phyloP scores from a whole-genome alignment of 2,113 vertebrate genomes.

The Amblyopsis rosae region DNA sequence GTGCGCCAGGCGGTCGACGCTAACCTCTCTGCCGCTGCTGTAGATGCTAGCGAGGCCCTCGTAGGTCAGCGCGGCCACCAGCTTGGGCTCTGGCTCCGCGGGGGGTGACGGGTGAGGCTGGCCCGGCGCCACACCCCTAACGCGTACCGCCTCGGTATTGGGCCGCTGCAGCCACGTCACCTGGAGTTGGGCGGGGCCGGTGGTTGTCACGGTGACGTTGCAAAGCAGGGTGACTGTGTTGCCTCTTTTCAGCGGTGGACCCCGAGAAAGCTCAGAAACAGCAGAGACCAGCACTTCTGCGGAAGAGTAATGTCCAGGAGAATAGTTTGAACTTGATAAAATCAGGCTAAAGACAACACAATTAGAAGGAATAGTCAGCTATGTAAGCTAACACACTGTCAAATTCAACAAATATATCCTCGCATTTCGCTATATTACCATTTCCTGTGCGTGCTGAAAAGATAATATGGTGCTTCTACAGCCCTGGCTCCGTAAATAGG shows the following conservation, averaged over 20 bases:
- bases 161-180: slow-evolving; percentile 80
- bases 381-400: too few species aligned
- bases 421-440: too few species aligned
- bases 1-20: slow-evolving; percentile 78
- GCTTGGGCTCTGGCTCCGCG: slow-evolving; percentile 13
- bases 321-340: background rate
- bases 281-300: slow-evolving; percentile 79
- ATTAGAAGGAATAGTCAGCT: too few species aligned
- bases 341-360: too few species aligned
- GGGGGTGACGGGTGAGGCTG: background rate
- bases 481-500: too few species aligned
- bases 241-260: slow-evolving; percentile 78
- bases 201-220: slow-evolving; percentile 78
- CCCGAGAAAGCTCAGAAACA: slow-evolving; percentile 65
- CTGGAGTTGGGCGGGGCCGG: slow-evolving; percentile 72
- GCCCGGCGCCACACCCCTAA: background rate
- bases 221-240: slow-evolving; percentile 82
- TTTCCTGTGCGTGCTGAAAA: too few species aligned
- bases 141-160: slow-evolving; percentile 33
- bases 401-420: too few species aligned
- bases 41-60: slow-evolving; percentile 70
- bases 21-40: slow-evolving; percentile 72
- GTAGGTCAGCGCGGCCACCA: slow-evolving; percentile 72
- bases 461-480: too few species aligned
- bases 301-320: background rate